These are phyloP conservation scores for Thymallus thymallus DNA, from an alignment of 2,113 vertebrate genomes.

Conservation along the genomic window DNA sequence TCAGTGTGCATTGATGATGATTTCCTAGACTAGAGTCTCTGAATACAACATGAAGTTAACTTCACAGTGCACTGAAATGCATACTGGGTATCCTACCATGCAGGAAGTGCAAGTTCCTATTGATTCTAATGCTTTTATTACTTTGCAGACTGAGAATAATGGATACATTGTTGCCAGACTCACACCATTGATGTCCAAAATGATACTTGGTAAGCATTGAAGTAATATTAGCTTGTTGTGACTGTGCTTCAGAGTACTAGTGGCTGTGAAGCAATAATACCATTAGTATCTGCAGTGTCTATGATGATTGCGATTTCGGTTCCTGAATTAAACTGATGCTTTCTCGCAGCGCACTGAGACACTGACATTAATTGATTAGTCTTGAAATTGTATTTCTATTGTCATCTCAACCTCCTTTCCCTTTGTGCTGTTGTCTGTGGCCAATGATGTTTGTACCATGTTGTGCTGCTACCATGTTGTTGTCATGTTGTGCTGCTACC, in stretches of 20 bases:
- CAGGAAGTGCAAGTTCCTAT: not conserved
- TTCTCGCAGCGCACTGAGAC: not conserved
- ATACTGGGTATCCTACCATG: not conserved
- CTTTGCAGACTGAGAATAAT: not conserved
- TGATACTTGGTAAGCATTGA: no score
- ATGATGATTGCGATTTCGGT: conserved; percentile 18
- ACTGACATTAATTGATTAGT: no score
- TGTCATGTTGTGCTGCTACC: no score
- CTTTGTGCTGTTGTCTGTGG: no score
- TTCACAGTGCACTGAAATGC: conserved; percentile 19
- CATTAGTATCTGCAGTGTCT: not conserved
- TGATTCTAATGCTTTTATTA: not conserved
- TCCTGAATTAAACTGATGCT: conserved; percentile 18
- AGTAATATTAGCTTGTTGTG: no score
- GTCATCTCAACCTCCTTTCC: no score
- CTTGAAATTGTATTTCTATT: not conserved
- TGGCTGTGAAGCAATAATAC: no score
- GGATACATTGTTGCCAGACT: no score
- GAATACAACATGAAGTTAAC: conserved; percentile 37
- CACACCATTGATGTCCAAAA: no score
- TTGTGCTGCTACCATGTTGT: no score
- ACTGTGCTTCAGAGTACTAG: no score
- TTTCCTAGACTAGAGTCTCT: conserved; percentile 50
- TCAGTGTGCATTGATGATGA: conserved; percentile 22
- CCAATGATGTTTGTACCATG: no score